phyloP scores from a whole-genome alignment of 2,113 vertebrate genomes.

The Mustela nigripes region DNA sequence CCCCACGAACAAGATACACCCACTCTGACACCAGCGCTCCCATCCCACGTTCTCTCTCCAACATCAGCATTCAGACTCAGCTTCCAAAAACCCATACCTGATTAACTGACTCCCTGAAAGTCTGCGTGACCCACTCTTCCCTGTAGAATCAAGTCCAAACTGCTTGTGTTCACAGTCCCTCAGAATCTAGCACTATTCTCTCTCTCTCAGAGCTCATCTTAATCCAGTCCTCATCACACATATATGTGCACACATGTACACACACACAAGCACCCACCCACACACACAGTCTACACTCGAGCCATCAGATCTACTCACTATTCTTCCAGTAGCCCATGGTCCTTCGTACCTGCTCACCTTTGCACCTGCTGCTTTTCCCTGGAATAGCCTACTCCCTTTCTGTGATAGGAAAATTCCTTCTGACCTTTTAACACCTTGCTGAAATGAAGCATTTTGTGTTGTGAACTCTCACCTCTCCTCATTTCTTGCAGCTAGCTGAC shows the following conservation, averaged over 20 bases:
- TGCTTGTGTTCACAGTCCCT: background rate
- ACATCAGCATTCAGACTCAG: background rate
- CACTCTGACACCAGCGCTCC: background rate
- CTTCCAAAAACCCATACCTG: background rate
- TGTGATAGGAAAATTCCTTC: constrained; percentile 36
- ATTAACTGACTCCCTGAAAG: background rate
- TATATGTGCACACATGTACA: fast-evolving
- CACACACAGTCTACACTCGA: background rate
- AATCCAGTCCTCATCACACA: background rate
- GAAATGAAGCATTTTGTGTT: background rate
- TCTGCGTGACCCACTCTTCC: background rate
- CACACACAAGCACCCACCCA: background rate
- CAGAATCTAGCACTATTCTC: no score
- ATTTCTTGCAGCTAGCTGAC: background rate
- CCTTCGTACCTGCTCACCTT: background rate
- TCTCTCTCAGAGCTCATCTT: background rate
- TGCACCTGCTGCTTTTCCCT: background rate
- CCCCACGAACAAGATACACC: background rate
- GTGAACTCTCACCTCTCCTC: background rate
- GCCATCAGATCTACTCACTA: background rate
- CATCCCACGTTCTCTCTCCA: background rate
- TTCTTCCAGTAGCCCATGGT: background rate
- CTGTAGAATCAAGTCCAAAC: background rate
- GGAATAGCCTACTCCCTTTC: background rate
- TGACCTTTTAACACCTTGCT: background rate